Evolutionary conservation across 1,140 invertebrate species (phyloP).

Genomic region (Ephestia elutella): DNA sequence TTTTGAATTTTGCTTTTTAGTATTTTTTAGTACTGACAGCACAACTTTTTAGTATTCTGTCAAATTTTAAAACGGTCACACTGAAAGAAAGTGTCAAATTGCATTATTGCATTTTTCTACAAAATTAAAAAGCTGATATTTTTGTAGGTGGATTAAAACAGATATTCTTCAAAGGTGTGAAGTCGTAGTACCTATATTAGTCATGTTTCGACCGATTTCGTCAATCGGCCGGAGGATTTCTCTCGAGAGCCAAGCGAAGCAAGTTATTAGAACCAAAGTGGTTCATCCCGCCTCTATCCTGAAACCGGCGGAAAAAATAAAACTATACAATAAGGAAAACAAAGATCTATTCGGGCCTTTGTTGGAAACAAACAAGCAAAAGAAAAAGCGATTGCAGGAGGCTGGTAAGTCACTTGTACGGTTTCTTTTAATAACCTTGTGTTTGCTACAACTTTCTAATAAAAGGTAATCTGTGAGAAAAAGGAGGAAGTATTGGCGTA

Average conservation of each 20-base stretch:
- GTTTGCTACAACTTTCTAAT: slow-evolving; percentile 33
- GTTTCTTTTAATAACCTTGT: slow-evolving; percentile 35
- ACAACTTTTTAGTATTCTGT: too few species aligned
- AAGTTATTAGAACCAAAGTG: slow-evolving; percentile 55
- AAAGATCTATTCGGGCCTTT: slow-evolving; percentile 65
- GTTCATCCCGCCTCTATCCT: slow-evolving; percentile 49
- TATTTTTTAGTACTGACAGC: too few species aligned
- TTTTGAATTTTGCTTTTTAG: too few species aligned
- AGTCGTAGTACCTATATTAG: neutral
- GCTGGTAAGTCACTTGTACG: slow-evolving; percentile 43
- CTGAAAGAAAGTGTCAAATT: too few species aligned
- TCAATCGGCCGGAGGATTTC: slow-evolving; percentile 30
- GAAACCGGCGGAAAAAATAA: slow-evolving; percentile 57
- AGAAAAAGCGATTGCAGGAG: slow-evolving; percentile 48
- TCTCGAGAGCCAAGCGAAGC: slow-evolving; percentile 30
- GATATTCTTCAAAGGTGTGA: too few species aligned
- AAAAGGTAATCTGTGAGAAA: slow-evolving; percentile 8
- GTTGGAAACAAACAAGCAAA: slow-evolving; percentile 58
- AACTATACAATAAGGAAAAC: slow-evolving; percentile 62
- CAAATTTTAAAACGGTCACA: too few species aligned
- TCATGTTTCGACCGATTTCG: slow-evolving; percentile 36
- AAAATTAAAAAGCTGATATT: too few species aligned
- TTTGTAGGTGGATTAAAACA: too few species aligned
- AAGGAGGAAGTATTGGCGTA: slow-evolving; percentile 10
- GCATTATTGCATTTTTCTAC: too few species aligned